Evolutionary conservation across 2,888 invertebrate genomes (phyloP).

Genomic region (Agrotis clavis): DNA sequence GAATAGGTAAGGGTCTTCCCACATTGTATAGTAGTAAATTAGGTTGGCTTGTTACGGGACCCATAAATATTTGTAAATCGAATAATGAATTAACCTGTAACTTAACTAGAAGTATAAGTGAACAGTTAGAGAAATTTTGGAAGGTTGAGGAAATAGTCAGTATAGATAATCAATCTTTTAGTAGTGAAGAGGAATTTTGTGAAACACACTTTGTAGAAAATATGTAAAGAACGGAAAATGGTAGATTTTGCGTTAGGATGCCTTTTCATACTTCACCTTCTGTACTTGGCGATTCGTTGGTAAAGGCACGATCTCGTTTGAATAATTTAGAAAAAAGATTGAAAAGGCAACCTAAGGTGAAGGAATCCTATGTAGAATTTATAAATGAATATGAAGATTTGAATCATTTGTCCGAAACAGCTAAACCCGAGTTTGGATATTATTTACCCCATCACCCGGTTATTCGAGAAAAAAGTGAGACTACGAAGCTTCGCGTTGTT

Average conservation of each 20-base stretch:
- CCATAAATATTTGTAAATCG: background rate
- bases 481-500: no score
- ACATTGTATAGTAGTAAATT: constrained; percentile 2
- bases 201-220: constrained; percentile 6
- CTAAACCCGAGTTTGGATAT: no score
- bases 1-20: constrained; percentile 7
- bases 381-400: no score
- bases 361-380: background rate
- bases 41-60: constrained; percentile 15
- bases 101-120: constrained; percentile 10
- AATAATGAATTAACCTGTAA: background rate
- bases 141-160: background rate
- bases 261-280: no score
- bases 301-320: no score
- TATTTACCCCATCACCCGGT: no score
- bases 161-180: background rate
- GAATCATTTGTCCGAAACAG: no score
- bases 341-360: background rate
- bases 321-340: background rate
- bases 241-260: no score
- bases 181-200: constrained; percentile 7
- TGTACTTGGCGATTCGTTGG: no score
- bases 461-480: no score
- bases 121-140: constrained; percentile 20
- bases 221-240: no score